phyloP scores from a whole-genome alignment of 2,888 invertebrate species.

The Drosophila mayaguana region DNA sequence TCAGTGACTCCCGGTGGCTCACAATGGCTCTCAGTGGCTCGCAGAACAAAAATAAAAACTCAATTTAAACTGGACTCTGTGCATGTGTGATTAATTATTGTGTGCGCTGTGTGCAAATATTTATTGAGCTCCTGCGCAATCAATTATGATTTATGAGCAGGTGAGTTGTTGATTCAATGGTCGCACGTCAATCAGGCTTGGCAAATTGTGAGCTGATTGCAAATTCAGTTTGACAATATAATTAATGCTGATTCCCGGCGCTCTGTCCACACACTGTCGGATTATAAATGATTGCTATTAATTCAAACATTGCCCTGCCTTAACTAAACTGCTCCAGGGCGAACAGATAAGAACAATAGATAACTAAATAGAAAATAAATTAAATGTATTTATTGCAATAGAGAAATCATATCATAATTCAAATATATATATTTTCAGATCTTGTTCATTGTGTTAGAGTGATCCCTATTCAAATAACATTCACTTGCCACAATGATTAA shows the following conservation, averaged over 20 bases:
- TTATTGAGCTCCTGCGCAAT: slow-evolving; percentile 37
- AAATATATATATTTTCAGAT: neutral
- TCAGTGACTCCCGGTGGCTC: too few relatives aligned
- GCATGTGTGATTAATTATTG: slow-evolving; percentile 55
- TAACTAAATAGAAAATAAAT: neutral
- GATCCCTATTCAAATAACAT: too few relatives aligned
- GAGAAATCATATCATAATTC: too few relatives aligned
- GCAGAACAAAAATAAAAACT: slow-evolving; percentile 13
- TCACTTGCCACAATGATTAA: neutral
- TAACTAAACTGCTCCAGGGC: neutral
- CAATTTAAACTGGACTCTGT: slow-evolving; percentile 19
- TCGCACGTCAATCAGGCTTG: slow-evolving; percentile 34
- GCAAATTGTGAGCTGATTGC: slow-evolving; percentile 31
- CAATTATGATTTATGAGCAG: slow-evolving; percentile 71
- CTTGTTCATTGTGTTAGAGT: neutral
- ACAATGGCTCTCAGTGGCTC: too few relatives aligned
- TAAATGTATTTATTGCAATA: neutral
- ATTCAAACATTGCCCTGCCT: neutral
- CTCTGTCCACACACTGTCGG: slow-evolving; percentile 20
- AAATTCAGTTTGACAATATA: slow-evolving; percentile 56
- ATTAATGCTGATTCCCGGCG: slow-evolving; percentile 52
- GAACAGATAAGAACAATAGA: neutral
- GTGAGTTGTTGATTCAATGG: slow-evolving; percentile 19
- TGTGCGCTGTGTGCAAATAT: slow-evolving; percentile 50
- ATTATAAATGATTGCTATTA: slow-evolving; percentile 23